Percentiles rank a stretch among this genome's conserved stretches.
Evolutionary conservation across 2,888 invertebrate genomes (phyloP).

Genomic region (Tromatobia lineatoria): DNA sequence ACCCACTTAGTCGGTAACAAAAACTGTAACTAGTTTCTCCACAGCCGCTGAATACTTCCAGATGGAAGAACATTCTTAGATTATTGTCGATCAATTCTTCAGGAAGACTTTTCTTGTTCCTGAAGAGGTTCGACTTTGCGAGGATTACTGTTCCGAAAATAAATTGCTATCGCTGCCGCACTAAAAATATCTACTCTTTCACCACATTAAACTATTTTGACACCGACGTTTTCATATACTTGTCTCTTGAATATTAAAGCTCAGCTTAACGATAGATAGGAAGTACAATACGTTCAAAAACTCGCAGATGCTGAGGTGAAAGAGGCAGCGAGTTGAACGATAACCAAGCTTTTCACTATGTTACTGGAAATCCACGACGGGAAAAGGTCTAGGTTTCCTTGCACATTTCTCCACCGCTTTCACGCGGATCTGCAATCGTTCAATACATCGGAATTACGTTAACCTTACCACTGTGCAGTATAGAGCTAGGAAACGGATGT

Average conservation of each 20-base stretch:
- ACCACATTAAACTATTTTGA: background rate
- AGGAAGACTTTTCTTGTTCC: too few species aligned
- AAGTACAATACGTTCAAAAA: background rate
- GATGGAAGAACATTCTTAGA: too few species aligned
- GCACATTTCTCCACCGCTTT: constrained; percentile 1
- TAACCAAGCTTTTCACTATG: constrained; percentile 16
- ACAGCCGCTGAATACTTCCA: too few species aligned
- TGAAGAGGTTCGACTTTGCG: too few species aligned
- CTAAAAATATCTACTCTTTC: background rate
- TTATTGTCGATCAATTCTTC: too few species aligned
- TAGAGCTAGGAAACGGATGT: background rate
- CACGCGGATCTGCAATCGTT: background rate
- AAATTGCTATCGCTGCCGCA: background rate
- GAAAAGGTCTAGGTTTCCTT: background rate
- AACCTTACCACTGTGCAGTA: background rate
- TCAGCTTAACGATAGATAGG: background rate
- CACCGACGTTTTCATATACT: background rate
- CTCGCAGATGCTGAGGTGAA: background rate
- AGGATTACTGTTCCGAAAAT: background rate
- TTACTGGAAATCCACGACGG: constrained; percentile 20
- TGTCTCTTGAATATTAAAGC: background rate
- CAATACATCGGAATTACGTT: constrained; percentile 15
- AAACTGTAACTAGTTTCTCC: too few species aligned
- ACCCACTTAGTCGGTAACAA: too few species aligned
- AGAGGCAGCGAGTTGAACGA: background rate